phyloP scores from a whole-genome alignment of 1,140 invertebrate genomes.

The Chrysopa pallens region DNA sequence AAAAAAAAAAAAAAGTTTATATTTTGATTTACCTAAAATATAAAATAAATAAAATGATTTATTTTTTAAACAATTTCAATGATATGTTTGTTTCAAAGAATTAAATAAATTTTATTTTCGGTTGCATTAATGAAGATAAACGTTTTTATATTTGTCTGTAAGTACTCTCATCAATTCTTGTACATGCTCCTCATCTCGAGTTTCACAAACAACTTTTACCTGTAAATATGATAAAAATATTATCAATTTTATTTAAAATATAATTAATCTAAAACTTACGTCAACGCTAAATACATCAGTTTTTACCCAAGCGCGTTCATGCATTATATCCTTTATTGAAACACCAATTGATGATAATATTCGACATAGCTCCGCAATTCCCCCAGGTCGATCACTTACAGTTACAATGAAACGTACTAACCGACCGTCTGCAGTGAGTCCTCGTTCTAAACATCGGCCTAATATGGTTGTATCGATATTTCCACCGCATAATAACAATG shows the following conservation, averaged over 20 bases:
- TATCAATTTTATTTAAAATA: conserved; percentile 1
- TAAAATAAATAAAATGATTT: too few relatives aligned
- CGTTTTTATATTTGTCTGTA: conserved; percentile 34
- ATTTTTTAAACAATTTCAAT: too few relatives aligned
- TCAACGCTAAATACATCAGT: conserved; percentile 73
- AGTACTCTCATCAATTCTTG: conserved; percentile 42
- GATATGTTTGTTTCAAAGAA: too few relatives aligned
- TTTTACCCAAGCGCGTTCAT: conserved; percentile 81
- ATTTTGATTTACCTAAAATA: too few relatives aligned
- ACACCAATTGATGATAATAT: conserved; percentile 59
- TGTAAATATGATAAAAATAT: conserved; percentile 17
- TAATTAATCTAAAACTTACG: conserved; percentile 19
- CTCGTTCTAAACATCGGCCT: conserved; percentile 73
- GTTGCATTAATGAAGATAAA: conserved; percentile 8
- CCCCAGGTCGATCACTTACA: conserved; percentile 69
- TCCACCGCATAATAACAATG: conserved; percentile 68
- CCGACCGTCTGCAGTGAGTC: conserved; percentile 73
- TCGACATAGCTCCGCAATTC: conserved; percentile 70
- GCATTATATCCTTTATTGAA: conserved; percentile 86
- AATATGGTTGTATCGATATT: conserved; percentile 88
- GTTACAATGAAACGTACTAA: conserved; percentile 74
- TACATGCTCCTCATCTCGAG: conserved; percentile 59
- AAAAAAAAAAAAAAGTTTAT: too few relatives aligned
- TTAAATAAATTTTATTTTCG: too few relatives aligned
- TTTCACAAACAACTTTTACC: conserved; percentile 74